These are phyloP conservation scores for Peromyscus leucopus DNA, from an alignment of 2,113 vertebrate genomes.

Conservation along the genomic window DNA sequence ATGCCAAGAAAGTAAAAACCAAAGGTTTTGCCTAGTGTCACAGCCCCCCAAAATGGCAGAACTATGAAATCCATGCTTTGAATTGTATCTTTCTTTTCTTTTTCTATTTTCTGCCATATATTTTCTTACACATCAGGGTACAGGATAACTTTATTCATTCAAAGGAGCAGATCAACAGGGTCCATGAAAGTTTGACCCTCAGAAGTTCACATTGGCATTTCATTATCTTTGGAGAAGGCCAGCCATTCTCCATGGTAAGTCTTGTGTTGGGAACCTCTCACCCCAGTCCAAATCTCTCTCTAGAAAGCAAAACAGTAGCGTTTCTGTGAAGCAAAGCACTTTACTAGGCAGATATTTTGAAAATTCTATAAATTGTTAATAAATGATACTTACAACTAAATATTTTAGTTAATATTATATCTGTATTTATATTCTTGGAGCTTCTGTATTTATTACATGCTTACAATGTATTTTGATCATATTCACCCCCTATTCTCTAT, in stretches of 20 bases:
- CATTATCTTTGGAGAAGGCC: not conserved
- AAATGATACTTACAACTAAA: not conserved
- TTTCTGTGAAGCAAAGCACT: constrained; percentile 10
- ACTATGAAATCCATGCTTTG: constrained; percentile 25
- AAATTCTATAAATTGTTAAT: not conserved
- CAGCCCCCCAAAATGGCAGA: not conserved
- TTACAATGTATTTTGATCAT: not conserved
- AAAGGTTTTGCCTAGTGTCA: not conserved
- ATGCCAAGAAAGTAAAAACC: not conserved
- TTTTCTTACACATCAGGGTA: not conserved
- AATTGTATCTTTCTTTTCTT: not conserved
- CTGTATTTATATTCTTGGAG: not conserved
- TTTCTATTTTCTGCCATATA: not conserved
- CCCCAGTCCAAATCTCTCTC: not conserved
- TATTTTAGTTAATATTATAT: too few relatives aligned
- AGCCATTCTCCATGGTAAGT: not conserved
- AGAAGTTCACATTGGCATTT: not conserved
- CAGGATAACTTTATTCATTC: not conserved
- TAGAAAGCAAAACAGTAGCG: not conserved
- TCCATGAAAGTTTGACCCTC: not conserved
- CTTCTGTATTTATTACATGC: not conserved
- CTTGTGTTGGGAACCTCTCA: not conserved
- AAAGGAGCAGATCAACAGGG: constrained; percentile 16
- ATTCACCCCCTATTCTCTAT: not conserved
- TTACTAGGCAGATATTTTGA: not conserved